Evolutionary conservation across 2,113 vertebrate genomes (phyloP).

Genomic region (Protomyctophum bolini): DNA sequence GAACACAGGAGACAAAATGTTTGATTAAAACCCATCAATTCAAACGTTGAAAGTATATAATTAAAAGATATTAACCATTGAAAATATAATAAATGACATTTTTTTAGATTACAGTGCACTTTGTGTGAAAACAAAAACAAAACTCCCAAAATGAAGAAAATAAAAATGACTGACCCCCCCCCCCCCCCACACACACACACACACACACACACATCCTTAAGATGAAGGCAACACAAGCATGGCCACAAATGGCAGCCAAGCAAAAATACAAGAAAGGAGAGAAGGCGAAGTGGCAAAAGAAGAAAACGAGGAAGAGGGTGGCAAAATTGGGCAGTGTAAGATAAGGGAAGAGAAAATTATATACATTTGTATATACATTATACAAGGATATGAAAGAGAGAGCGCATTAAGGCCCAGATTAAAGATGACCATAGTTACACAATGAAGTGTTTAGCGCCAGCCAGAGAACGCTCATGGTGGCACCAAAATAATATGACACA

Average conservation of each 20-base stretch:
- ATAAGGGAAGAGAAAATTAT: conserved; percentile 57
- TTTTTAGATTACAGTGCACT: conserved; percentile 78
- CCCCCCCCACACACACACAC: no score
- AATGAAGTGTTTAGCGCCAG: conserved; percentile 39
- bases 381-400: conserved; percentile 69
- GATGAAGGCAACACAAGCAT: conserved; percentile 73
- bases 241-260: conserved; percentile 34
- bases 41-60: conserved; percentile 31
- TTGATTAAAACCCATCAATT: conserved; percentile 62
- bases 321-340: conserved; percentile 29
- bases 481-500: conserved; percentile 71
- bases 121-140: conserved; percentile 64
- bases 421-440: conserved; percentile 43
- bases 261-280: conserved; percentile 15
- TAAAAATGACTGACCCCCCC: not conserved
- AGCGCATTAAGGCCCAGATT: conserved; percentile 48
- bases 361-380: conserved; percentile 79
- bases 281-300: conserved; percentile 5
- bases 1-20: conserved; percentile 53
- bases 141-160: conserved; percentile 25
- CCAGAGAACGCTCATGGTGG: conserved; percentile 60
- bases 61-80: conserved; percentile 43
- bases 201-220: conserved; percentile 49
- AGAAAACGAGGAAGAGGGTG: conserved; percentile 1
- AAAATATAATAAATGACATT: conserved; percentile 46